These are phyloP conservation scores for Orthosia cruda DNA, from an alignment of 2,888 invertebrate species.

Conservation along the genomic window DNA sequence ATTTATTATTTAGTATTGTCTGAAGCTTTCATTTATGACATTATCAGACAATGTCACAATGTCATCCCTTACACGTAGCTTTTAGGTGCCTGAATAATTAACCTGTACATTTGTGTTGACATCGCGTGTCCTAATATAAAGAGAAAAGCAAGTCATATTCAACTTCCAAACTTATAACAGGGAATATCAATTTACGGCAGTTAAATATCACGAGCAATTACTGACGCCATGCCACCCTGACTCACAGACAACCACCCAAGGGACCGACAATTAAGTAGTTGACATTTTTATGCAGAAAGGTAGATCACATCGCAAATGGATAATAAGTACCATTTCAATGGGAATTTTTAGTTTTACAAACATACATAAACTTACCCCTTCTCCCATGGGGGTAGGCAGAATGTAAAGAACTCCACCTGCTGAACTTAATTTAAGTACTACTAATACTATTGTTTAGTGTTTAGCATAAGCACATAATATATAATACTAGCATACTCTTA, in stretches of 20 bases:
- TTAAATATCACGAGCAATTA: conserved; percentile 54
- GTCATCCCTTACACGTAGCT: neutral
- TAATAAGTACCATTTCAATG: neutral
- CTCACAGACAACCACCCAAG: conserved; percentile 30
- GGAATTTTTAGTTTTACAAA: no score
- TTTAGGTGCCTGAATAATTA: conserved; percentile 28
- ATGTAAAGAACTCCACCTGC: no score
- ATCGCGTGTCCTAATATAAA: conserved; percentile 43
- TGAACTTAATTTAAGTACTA: no score
- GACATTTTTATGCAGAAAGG: conserved; percentile 1
- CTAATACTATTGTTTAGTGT: no score
- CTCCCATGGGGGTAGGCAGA: no score
- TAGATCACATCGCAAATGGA: neutral
- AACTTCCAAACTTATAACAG: conserved; percentile 60
- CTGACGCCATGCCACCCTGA: conserved; percentile 14
- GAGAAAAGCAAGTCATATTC: conserved; percentile 64
- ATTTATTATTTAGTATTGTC: conserved; percentile 6
- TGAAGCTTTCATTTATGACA: neutral
- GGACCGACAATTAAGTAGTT: conserved; percentile 23
- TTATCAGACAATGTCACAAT: neutral
- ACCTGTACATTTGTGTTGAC: conserved; percentile 20
- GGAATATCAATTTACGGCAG: conserved; percentile 69
- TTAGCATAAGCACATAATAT: no score
- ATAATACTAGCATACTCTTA: no score
- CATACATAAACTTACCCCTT: no score